A percentile compares a stretch with the other conserved stretches of the same genome.
Evolutionary conservation across 1,140 invertebrate genomes (phyloP).

Genomic region (Drosophila funebris): DNA sequence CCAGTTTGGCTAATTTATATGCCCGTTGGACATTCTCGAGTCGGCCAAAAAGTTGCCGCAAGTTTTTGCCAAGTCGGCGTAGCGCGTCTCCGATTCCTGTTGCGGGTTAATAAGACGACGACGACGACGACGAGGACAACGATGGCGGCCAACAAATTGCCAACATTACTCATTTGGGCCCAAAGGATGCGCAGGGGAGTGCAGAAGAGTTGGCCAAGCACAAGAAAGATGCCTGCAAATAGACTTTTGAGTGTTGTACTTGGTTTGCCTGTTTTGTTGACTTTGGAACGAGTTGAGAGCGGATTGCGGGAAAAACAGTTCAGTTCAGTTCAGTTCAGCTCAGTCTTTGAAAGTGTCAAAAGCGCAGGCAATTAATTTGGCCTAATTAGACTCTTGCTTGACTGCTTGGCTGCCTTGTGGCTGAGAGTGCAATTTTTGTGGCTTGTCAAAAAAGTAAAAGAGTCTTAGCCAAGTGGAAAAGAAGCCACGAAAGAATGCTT

Average conservation of each 20-base stretch:
- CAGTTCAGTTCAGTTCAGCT: not conserved
- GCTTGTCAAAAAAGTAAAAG: constrained; percentile 56
- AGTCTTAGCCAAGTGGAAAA: constrained; percentile 42
- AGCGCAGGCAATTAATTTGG: constrained; percentile 80
- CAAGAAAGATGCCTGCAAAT: constrained; percentile 55
- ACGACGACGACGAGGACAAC: not conserved
- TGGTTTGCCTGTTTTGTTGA: constrained; percentile 66
- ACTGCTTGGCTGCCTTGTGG: constrained; percentile 44
- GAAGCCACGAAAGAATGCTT: constrained; percentile 58
- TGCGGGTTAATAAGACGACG: constrained; percentile 77
- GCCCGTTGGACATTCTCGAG: constrained; percentile 78
- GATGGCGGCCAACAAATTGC: constrained; percentile 70
- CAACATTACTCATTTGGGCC: constrained; percentile 69
- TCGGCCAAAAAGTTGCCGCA: constrained; percentile 72
- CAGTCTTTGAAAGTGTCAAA: constrained; percentile 76
- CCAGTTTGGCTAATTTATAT: constrained; percentile 74
- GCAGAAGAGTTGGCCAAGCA: not conserved
- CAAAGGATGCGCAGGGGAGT: not conserved
- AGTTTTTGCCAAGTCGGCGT: constrained; percentile 59
- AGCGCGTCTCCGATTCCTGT: constrained; percentile 55
- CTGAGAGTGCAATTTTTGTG: constrained; percentile 68
- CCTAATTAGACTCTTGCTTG: constrained; percentile 76
- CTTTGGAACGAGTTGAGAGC: constrained; percentile 25
- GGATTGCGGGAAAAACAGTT: not conserved
- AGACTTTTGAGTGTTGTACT: constrained; percentile 79